These are phyloP conservation scores for Eira barbara DNA, from an alignment of 2,113 vertebrate species.

Conservation along the genomic window DNA sequence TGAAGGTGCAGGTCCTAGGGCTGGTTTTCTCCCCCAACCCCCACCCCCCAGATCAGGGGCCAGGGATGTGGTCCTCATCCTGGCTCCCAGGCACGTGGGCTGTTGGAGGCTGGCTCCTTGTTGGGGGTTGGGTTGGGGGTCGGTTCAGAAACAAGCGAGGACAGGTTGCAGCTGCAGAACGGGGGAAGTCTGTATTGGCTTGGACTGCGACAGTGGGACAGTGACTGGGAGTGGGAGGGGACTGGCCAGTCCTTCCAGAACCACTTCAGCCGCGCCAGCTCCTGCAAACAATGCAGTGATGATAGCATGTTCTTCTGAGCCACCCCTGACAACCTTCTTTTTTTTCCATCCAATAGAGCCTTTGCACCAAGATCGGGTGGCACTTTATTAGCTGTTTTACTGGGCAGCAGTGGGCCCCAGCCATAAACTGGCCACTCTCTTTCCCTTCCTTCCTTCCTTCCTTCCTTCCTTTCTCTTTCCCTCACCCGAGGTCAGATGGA, in stretches of 20 bases:
- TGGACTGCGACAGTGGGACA: fast-evolving
- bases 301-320: neutral
- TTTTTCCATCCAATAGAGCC: neutral
- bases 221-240: neutral
- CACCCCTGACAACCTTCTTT: neutral
- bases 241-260: neutral
- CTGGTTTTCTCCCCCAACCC: neutral
- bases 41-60: neutral
- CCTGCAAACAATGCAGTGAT: neutral
- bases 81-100: neutral
- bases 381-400: neutral
- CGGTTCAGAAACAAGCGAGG: neutral
- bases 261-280: neutral
- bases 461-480: neutral
- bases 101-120: neutral
- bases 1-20: neutral
- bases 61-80: neutral
- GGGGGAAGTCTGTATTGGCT: neutral
- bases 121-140: neutral
- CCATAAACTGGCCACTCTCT: neutral
- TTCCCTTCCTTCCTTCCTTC: neutral
- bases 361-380: neutral
- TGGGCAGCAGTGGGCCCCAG: neutral
- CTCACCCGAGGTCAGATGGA: neutral
- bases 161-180: neutral